Conservation (phyloP, 2,888 invertebrate species). For the Emmelina monodactyla region DNA sequence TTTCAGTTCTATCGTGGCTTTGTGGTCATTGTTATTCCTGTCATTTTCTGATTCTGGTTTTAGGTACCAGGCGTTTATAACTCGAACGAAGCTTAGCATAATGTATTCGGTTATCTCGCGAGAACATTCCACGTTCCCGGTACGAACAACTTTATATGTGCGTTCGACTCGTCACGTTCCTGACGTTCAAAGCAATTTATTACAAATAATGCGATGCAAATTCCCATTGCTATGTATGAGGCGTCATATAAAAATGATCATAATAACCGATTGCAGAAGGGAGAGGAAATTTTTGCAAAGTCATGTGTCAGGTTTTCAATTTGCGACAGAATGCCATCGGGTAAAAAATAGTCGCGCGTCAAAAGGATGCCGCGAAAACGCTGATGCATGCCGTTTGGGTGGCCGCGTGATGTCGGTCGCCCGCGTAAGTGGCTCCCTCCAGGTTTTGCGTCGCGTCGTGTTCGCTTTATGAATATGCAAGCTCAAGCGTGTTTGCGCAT, state of each 20-base stretch:
- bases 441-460: too few relatives aligned
- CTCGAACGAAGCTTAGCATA: slow-evolving; percentile 33
- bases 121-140: slow-evolving; percentile 25
- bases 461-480: too few relatives aligned
- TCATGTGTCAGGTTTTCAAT: background rate
- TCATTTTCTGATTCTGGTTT: slow-evolving; percentile 23
- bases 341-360: background rate
- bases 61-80: slow-evolving; percentile 31
- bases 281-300: slow-evolving; percentile 8
- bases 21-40: slow-evolving; percentile 17
- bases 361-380: background rate
- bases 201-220: slow-evolving; percentile 36
- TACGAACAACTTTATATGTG: slow-evolving; percentile 18
- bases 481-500: too few relatives aligned
- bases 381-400: too few relatives aligned
- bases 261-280: background rate
- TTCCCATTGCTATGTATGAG: slow-evolving; percentile 23
- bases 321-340: background rate
- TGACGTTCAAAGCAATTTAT: slow-evolving; percentile 45
- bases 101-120: slow-evolving; percentile 37
- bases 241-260: slow-evolving; percentile 23
- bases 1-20: too few relatives aligned
- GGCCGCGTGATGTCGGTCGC: too few relatives aligned
- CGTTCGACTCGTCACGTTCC: slow-evolving; percentile 38
- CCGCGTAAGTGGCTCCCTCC: too few relatives aligned